Percentiles rank a stretch among this genome's conserved stretches.
Conservation (phyloP, 2,888 invertebrate species). For the Volucella inanis region DNA sequence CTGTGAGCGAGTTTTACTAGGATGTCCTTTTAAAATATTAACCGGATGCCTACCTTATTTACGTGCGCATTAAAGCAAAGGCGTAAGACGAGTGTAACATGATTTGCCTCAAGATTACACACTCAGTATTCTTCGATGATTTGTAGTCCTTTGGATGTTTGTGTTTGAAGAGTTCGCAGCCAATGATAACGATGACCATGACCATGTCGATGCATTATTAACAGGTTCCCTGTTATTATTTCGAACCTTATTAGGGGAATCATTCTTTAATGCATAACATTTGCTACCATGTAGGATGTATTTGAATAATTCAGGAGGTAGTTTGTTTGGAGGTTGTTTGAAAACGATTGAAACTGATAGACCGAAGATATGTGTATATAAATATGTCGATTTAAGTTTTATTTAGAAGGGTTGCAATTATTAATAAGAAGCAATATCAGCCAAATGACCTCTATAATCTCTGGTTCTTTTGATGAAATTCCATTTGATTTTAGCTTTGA, state of each 20-base stretch:
- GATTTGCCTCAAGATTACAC: constrained; percentile 10
- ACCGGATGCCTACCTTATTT: constrained; percentile 59
- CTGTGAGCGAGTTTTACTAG: constrained; percentile 64
- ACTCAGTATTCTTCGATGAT: constrained; percentile 8
- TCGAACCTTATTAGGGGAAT: constrained; percentile 16
- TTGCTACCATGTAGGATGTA: neutral
- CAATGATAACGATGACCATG: constrained; percentile 2
- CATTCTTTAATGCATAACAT: constrained; percentile 10
- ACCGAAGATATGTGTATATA: too few relatives aligned
- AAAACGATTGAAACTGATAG: too few relatives aligned
- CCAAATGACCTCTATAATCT: too few relatives aligned
- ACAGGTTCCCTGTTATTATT: constrained; percentile 18
- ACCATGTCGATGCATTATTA: neutral
- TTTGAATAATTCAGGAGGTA: neutral
- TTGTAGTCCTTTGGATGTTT: constrained; percentile 43
- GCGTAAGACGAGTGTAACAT: constrained; percentile 29
- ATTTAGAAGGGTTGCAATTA: too few relatives aligned
- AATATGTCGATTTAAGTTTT: too few relatives aligned
- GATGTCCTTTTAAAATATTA: constrained; percentile 38
- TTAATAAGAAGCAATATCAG: too few relatives aligned
- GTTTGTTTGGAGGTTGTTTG: neutral
- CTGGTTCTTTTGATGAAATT: too few relatives aligned
- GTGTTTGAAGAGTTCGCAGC: constrained; percentile 11
- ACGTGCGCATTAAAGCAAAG: constrained; percentile 39
- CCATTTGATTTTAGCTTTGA: too few relatives aligned